phyloP scores from a whole-genome alignment of 2,797 vertebrate species.

The Syngnathus acus region DNA sequence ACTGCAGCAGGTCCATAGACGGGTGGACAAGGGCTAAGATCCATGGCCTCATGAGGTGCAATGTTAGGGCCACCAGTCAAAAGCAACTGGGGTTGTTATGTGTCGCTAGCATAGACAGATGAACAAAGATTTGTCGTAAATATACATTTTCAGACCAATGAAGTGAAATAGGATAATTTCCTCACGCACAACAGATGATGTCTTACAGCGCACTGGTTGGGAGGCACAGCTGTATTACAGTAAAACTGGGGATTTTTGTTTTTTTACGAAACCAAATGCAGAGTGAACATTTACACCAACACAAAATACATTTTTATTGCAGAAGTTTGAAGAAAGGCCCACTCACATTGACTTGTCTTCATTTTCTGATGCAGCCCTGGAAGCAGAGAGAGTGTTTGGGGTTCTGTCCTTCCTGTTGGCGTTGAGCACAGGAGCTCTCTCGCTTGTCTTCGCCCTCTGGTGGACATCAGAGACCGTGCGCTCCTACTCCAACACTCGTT shows the following conservation, averaged over 20 bases:
- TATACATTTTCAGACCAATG: neutral
- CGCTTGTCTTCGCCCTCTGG: conserved; percentile 72
- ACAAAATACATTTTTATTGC: neutral
- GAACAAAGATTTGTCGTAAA: neutral
- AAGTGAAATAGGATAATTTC: too few relatives aligned
- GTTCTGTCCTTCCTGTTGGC: conserved; percentile 70
- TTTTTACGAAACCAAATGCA: neutral
- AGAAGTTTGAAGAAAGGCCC: neutral
- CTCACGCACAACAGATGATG: too few relatives aligned
- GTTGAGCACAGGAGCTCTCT: conserved; percentile 60
- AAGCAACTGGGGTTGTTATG: too few relatives aligned
- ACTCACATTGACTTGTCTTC: neutral
- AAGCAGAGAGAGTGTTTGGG: conserved; percentile 65
- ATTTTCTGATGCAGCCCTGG: conserved; percentile 41
- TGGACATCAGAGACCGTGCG: conserved; percentile 67
- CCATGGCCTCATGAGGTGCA: too few relatives aligned
- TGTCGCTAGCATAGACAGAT: too few relatives aligned
- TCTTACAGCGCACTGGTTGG: neutral
- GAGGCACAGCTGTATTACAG: neutral
- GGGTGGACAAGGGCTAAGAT: too few relatives aligned
- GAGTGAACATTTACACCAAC: neutral
- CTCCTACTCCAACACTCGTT: conserved; percentile 72
- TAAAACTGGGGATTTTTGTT: neutral
- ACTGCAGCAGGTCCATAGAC: too few relatives aligned
- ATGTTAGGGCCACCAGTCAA: too few relatives aligned